Evolutionary conservation across 2,113 vertebrate genomes (phyloP).

Genomic region (Phalacrocorax aristotelis): DNA sequence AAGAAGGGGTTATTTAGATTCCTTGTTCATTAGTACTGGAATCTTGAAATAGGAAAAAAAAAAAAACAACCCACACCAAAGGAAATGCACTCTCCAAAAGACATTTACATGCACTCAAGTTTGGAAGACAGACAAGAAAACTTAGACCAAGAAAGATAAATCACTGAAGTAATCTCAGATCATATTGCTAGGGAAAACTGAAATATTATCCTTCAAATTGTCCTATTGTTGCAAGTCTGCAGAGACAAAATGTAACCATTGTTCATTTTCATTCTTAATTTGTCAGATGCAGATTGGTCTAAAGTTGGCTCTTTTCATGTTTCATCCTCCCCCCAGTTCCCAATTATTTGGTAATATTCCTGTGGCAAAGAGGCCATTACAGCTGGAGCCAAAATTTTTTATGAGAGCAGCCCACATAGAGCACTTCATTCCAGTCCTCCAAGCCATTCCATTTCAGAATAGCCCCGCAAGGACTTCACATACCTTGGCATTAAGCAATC

Average conservation of each 20-base stretch:
- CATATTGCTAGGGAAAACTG: slow-evolving; percentile 13
- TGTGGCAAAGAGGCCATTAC: not conserved
- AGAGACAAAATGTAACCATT: not conserved
- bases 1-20: slow-evolving; percentile 45
- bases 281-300: not conserved
- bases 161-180: not conserved
- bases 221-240: not conserved
- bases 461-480: not conserved
- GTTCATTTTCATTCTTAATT: slow-evolving; percentile 16
- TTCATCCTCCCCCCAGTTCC: not conserved
- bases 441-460: not conserved
- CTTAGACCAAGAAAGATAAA: slow-evolving; percentile 42
- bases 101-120: not conserved
- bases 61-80: not conserved
- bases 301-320: not conserved
- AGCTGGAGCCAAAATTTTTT: slow-evolving; percentile 3
- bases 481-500: slow-evolving; percentile 6
- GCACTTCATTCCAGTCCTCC: slow-evolving; percentile 8
- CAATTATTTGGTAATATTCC: not conserved
- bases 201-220: not conserved
- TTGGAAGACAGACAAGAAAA: slow-evolving; percentile 41
- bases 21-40: slow-evolving; percentile 12
- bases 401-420: not conserved
- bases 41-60: not conserved
- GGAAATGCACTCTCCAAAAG: slow-evolving; percentile 36